These are phyloP conservation scores for Lysandra bellargus DNA, from an alignment of 2,888 invertebrate genomes.

Conservation along the genomic window DNA sequence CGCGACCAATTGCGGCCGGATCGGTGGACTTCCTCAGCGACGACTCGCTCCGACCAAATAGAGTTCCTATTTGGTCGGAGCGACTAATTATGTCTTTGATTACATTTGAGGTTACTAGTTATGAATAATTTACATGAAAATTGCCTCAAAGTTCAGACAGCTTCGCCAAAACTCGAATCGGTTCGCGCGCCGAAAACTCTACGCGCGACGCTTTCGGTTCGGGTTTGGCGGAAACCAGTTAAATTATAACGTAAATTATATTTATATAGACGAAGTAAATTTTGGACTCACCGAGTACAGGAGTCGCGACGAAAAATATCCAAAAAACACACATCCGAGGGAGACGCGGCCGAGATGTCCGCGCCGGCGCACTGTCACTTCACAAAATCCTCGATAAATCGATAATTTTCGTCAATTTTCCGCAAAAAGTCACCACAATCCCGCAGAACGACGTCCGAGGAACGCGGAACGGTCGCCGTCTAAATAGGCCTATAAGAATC, in stretches of 20 bases:
- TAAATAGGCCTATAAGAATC: constrained; percentile 78
- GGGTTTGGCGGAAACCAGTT: not conserved
- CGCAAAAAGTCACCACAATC: constrained; percentile 52
- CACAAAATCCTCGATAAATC: constrained; percentile 38
- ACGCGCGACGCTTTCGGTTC: not conserved
- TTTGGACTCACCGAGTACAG: constrained; percentile 55
- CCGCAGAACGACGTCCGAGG: constrained; percentile 47
- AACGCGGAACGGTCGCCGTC: constrained; percentile 46
- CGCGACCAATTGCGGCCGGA: not conserved
- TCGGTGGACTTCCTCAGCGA: not conserved
- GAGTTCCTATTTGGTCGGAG: too few species aligned
- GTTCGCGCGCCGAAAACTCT: not conserved
- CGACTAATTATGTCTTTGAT: not conserved
- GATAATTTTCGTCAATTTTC: constrained; percentile 41
- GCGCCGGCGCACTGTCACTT: constrained; percentile 38
- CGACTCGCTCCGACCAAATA: not conserved
- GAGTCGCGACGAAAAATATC: constrained; percentile 33
- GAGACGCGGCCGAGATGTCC: constrained; percentile 32
- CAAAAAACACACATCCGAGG: constrained; percentile 35
- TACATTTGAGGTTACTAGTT: not conserved
- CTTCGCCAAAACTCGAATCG: not conserved
- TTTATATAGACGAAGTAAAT: constrained; percentile 42
- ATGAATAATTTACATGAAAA: not conserved
- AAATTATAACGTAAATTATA: constrained; percentile 9
- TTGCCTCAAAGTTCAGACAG: not conserved